Evolutionary conservation across 2,888 invertebrate genomes (phyloP), one percentile per base, ranked within the genome.

Genomic region (Myathropa florea): DNA sequence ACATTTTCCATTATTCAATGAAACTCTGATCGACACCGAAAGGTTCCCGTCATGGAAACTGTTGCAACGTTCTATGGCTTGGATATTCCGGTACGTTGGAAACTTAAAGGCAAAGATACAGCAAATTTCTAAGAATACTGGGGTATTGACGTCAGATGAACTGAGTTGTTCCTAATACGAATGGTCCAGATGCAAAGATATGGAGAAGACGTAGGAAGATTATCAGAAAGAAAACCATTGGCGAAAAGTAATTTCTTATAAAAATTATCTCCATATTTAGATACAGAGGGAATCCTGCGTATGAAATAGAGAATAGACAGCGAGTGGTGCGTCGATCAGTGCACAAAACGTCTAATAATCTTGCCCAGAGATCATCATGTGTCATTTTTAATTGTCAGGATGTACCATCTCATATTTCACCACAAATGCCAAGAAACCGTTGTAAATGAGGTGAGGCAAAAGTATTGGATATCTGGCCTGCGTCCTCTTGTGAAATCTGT

Each of bases 341-440:
- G 28, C 33, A 70, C 68, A 4, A 36, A 36, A 7, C 68, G 68
- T 9, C 68, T 36, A 57, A 57, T 36, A 10, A 57, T 70, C 33
- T 24, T 70, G 24, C 36, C 23, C 14, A 33, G 24, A 36, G 36
- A 63, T 9, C 23, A 64, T 64, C 39, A 4, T 4, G 1, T 36
- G 9, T 21, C 10, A 10, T 63, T 36, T 21, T 23, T 57, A 24
- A 57, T 57, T 23, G 57, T 24, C 9, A 24, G 14, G 1, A 36
- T 10, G 33, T 39, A 64, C 9, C 23, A 39, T 10, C 30, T 18
- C 18, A 18, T 10, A 10, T 63, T 23, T 23, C 64, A 64, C 28
- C 64, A 64, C 14, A 14, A 24, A 24, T 57, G 57, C n/a, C 14
- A 57, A 3, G 60, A 60, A 39, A 71, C 18, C 14, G 60, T 60